A percentile compares a stretch with the other conserved stretches of the same genome.
Evolutionary conservation across 2,113 vertebrate genomes (phyloP).

Genomic region (Aptenodytes patagonicus): DNA sequence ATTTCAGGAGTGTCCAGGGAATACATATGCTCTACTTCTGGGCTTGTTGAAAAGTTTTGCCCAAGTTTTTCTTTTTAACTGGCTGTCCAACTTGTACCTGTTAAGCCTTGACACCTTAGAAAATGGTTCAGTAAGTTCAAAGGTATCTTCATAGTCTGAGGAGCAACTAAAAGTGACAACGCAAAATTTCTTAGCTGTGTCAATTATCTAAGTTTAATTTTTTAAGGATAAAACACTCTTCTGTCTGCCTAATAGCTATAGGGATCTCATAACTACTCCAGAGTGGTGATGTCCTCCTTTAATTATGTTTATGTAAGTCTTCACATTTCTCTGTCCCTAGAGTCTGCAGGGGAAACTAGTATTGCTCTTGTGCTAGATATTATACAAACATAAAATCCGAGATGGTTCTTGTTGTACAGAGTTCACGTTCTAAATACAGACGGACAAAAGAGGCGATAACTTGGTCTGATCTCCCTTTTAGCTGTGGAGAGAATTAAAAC

Average conservation of each 20-base stretch:
- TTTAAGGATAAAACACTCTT: not conserved
- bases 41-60: not conserved
- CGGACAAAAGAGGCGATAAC: not conserved
- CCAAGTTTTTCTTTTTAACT: not conserved
- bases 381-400: not conserved
- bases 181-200: not conserved
- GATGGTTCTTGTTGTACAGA: not conserved
- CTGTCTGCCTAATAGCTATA: rapidly evolving
- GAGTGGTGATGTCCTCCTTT: not conserved
- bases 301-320: not conserved
- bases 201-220: not conserved
- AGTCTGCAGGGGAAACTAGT: not conserved
- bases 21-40: not conserved
- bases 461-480: not conserved
- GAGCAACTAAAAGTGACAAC: not conserved
- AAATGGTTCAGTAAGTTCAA: not conserved
- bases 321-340: not conserved
- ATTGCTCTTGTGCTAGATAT: not conserved
- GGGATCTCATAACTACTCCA: not conserved
- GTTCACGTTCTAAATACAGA: not conserved
- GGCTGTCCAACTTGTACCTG: not conserved
- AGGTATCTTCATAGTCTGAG: not conserved
- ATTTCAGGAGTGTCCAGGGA: not conserved
- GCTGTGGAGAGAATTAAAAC: slow-evolving; percentile 32
- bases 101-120: not conserved